Evolutionary conservation across 1,140 invertebrate genomes (phyloP).

Genomic region (Procambarus virginalis): DNA sequence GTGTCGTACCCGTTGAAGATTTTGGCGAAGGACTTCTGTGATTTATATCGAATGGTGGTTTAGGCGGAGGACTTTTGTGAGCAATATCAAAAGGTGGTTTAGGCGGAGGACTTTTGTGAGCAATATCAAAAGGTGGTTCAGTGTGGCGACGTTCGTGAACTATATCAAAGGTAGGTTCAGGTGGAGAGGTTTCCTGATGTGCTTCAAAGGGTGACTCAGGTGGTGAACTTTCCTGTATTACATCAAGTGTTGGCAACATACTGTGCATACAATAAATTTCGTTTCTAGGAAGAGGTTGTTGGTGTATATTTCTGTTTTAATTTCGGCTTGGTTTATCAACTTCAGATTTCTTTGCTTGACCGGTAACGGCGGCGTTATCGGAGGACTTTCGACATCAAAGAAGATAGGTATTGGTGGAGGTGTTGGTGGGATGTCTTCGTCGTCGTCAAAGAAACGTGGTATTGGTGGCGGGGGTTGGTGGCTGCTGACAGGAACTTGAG

Average conservation of each 20-base stretch:
- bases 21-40: not conserved
- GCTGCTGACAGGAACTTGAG: not conserved
- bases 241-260: constrained; percentile 28
- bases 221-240: constrained; percentile 50
- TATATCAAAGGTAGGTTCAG: not conserved
- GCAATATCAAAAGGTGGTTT: constrained; percentile 14
- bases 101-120: too few species aligned
- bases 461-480: constrained; percentile 55
- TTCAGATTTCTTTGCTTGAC: not conserved
- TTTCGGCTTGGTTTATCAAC: not conserved
- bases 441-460: constrained; percentile 41
- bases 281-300: constrained; percentile 1
- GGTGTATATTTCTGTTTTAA: not conserved
- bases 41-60: constrained; percentile 10
- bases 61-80: not conserved
- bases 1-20: not conserved
- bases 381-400: constrained; percentile 49
- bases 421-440: constrained; percentile 35
- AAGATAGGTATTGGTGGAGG: constrained; percentile 58
- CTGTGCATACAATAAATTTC: constrained; percentile 14
- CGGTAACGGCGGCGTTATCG: constrained; percentile 3
- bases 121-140: too few species aligned
- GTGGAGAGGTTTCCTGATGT: constrained; percentile 2
- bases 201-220: constrained; percentile 27
- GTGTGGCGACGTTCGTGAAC: too few species aligned